Evolutionary conservation across 2,113 vertebrate species (phyloP).

Genomic region (Caranx melampygus): DNA sequence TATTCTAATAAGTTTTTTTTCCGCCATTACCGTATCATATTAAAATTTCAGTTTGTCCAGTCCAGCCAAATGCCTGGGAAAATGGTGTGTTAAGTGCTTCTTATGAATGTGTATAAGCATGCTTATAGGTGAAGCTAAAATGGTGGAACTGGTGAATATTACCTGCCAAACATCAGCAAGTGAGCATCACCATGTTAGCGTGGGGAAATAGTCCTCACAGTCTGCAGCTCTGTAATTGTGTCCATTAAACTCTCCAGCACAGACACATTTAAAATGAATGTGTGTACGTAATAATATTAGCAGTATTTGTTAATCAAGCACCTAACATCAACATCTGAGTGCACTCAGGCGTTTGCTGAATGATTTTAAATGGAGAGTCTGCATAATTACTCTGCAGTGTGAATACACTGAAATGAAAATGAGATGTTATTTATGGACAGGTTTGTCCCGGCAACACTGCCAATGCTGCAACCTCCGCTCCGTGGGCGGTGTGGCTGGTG

Average conservation of each 20-base stretch:
- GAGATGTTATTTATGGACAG: slow-evolving; percentile 73
- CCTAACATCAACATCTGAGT: slow-evolving; percentile 33
- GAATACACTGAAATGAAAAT: slow-evolving; percentile 60
- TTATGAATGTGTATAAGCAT: background rate
- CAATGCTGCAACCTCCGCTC: slow-evolving; percentile 73
- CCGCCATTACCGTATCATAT: background rate
- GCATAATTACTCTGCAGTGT: slow-evolving; percentile 52
- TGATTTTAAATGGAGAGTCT: slow-evolving; percentile 21
- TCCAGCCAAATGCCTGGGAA: background rate
- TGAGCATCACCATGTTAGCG: background rate
- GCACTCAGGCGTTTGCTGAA: slow-evolving; percentile 15
- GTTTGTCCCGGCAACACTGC: slow-evolving; percentile 66
- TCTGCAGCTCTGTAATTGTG: slow-evolving; percentile 9
- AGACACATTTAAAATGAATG: background rate
- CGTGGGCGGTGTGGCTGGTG: slow-evolving; percentile 67
- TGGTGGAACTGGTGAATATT: background rate
- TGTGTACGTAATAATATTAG: background rate
- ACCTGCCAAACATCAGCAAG: background rate
- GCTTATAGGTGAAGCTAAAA: background rate
- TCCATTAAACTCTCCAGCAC: background rate
- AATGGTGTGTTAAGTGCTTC: background rate
- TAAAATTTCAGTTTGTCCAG: background rate
- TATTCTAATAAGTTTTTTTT: background rate
- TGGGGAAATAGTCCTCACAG: background rate
- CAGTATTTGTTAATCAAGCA: slow-evolving; percentile 21